Evolutionary conservation across 35 echinoderm and acorn worm genomes (phyloP).

Genomic region (Diadema setosum): DNA sequence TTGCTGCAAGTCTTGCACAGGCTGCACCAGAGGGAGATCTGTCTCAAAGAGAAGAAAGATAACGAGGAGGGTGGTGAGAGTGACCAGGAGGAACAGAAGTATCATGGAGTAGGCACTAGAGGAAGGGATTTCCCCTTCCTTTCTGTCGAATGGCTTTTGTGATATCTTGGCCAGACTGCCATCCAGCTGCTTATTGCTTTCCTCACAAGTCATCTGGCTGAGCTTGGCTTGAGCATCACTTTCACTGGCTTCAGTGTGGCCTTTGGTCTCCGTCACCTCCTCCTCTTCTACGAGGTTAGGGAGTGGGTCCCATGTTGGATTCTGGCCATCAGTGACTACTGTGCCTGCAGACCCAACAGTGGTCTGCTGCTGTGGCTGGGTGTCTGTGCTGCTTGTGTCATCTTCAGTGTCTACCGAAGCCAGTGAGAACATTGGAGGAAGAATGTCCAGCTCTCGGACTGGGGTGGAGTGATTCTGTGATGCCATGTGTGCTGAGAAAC

Average conservation of each 20-base stretch:
- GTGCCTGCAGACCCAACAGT: not conserved
- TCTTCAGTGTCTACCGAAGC: not conserved
- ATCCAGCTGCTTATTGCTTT: not conserved
- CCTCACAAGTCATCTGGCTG: not conserved
- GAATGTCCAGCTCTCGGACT: not conserved
- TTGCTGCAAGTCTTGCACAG: not conserved
- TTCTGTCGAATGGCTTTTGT: not conserved
- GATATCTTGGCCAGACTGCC: not conserved
- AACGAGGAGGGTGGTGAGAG: not conserved
- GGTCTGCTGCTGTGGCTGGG: not conserved
- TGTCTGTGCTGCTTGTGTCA: not conserved
- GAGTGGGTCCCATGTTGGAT: not conserved
- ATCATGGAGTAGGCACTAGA: not conserved
- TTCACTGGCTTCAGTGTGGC: not conserved
- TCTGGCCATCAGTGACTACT: not conserved
- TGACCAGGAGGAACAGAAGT: not conserved
- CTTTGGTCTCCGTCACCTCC: not conserved
- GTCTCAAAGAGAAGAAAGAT: constrained; percentile 1
- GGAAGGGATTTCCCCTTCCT: not conserved
- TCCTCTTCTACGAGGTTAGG: not conserved
- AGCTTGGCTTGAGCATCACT: not conserved
- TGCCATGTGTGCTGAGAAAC: not conserved
- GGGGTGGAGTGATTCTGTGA: not conserved
- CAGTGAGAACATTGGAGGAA: not conserved
- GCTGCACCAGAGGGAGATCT: not conserved